phyloP scores from a whole-genome alignment of 2,797 vertebrate genomes.

The Furcifer pardalis region DNA sequence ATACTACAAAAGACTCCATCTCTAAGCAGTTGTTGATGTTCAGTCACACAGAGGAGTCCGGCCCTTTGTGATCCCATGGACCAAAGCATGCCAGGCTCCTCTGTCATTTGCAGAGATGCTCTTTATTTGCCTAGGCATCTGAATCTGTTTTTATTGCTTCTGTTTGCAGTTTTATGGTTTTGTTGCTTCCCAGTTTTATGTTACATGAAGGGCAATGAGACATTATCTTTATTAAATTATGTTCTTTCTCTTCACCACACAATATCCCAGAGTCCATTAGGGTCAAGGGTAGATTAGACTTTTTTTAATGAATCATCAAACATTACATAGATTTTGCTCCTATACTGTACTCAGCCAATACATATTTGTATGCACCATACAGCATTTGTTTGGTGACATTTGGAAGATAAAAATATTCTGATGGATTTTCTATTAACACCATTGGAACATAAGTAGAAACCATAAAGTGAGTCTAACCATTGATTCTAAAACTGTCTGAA shows the following conservation, averaged over 20 bases:
- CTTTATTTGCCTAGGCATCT: background rate
- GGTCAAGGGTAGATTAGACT: background rate
- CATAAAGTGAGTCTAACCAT: background rate
- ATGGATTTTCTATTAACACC: background rate
- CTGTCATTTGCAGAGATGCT: background rate
- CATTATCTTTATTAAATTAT: background rate
- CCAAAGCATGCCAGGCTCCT: too few relatives aligned
- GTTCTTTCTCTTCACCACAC: background rate
- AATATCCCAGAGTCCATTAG: background rate
- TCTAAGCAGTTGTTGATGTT: too few relatives aligned
- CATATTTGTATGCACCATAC: background rate
- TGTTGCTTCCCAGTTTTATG: background rate
- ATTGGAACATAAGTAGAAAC: background rate
- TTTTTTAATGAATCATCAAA: background rate
- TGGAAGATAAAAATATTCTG: background rate
- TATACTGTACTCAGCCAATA: background rate
- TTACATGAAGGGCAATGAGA: background rate
- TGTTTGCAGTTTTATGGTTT: background rate
- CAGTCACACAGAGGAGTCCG: too few relatives aligned
- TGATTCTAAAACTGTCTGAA: background rate
- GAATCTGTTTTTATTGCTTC: background rate
- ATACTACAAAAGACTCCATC: too few relatives aligned
- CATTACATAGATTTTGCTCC: background rate
- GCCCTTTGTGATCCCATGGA: too few relatives aligned
- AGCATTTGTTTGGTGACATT: background rate